Base-by-base conservation (phyloP, 2,797 vertebrate species). In the Muscicapa comitata region DNA sequence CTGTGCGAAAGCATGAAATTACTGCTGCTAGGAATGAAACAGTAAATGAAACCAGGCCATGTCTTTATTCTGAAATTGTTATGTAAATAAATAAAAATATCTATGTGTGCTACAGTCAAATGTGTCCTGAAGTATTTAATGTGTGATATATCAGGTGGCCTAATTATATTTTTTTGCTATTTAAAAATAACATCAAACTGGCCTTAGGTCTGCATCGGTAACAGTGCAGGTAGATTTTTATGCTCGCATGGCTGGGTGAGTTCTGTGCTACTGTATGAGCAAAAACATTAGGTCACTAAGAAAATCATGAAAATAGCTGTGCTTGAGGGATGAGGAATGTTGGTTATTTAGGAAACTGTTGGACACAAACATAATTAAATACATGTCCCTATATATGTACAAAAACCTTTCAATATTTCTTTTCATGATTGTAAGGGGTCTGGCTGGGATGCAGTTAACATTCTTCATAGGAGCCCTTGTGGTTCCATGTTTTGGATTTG, bases 41-140 rank as follows among this genome's bases (percentile, higher is more conserved):
- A 73, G 10, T 43, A 84, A 83, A 47, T 40, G 18, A 76, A 78
- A 18, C 7, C 11, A 93, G 76, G 19, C 10, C 79, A n/a, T 53
- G 24, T 62, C 45, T 92, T 93, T 84, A 61, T 89, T 68, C 37
- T 71, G 70, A 73, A 71, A 70, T 33, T 9, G 38, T 88, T 88
- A 77, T 21, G 14, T 48, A 91, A 74, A n/a, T 83, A 86, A 95
- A 86, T 92, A 88, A 95, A 93, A 91, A 76, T 2, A 17, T 63
- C 4, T 57, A 65, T 40, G 18, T 81, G 17, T 67, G 76, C 72
- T 95, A 31, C 35, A 73, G 38, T 75, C 24, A 55, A 95, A 54
- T 14, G 13, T 43, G 2, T 81, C 37, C 24, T 47, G 23, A 81
- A 73, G 26, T 76, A 59, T 26, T 63, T 82, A 45, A 38, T 66